phyloP scores from a whole-genome alignment of 2,797 vertebrate species.

The Pampus argenteus region DNA sequence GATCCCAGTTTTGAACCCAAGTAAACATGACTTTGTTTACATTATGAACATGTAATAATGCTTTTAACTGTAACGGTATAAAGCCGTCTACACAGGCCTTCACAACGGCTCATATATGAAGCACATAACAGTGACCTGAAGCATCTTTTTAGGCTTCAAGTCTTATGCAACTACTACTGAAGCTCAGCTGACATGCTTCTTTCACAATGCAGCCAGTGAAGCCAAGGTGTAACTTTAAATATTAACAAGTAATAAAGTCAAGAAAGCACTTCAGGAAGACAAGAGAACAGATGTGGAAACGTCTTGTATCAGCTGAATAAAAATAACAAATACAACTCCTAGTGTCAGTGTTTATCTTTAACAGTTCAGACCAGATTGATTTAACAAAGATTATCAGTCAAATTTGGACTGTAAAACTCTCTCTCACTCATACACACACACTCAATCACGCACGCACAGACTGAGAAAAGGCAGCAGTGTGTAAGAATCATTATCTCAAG shows the following conservation, averaged over 20 bases:
- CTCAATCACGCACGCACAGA: slow-evolving; percentile 14
- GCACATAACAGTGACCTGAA: background rate
- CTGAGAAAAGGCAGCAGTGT: slow-evolving; percentile 45
- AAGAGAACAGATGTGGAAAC: slow-evolving; percentile 26
- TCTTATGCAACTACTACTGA: background rate
- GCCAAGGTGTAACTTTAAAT: background rate
- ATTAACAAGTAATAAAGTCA: slow-evolving; percentile 12
- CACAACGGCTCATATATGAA: background rate
- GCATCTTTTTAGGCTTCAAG: background rate
- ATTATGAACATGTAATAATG: background rate
- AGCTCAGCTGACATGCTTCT: background rate
- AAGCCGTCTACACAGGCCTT: background rate
- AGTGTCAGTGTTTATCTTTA: slow-evolving; percentile 32
- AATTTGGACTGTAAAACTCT: slow-evolving; percentile 28
- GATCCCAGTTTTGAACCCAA: no score
- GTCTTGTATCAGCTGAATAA: background rate
- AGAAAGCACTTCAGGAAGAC: slow-evolving; percentile 3
- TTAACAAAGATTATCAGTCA: slow-evolving; percentile 40
- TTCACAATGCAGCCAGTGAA: background rate
- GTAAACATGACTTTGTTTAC: no score
- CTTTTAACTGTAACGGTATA: background rate
- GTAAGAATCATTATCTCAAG: slow-evolving; percentile 82
- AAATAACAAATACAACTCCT: slow-evolving; percentile 21
- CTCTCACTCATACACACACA: background rate
- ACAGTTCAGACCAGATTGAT: slow-evolving; percentile 20